Conservation (phyloP, 2,888 invertebrate genomes). For the Seira musarum region DNA sequence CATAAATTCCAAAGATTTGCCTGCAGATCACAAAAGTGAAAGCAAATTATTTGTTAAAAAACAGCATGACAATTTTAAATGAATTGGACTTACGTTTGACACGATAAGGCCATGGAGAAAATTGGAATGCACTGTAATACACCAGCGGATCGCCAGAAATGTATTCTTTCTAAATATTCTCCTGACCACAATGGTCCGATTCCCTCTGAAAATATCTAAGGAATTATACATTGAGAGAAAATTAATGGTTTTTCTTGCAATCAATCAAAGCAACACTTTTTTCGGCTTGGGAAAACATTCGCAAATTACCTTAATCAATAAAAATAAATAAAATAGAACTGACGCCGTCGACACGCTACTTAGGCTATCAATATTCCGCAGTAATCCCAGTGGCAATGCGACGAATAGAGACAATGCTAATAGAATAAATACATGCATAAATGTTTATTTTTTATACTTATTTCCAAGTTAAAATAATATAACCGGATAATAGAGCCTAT, state of each 20-base stretch:
- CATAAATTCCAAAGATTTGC: slow-evolving; percentile 94
- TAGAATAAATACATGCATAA: slow-evolving; percentile 31
- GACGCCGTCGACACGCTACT: slow-evolving; percentile 91
- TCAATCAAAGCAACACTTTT: neutral
- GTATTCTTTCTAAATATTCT: slow-evolving; percentile 82
- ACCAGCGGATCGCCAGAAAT: slow-evolving; percentile 88
- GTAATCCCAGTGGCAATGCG: slow-evolving; percentile 89
- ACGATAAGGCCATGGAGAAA: slow-evolving; percentile 96
- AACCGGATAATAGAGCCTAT: slow-evolving; percentile 61
- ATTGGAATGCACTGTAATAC: slow-evolving; percentile 94
- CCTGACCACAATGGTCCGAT: slow-evolving; percentile 81
- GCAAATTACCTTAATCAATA: slow-evolving; percentile 85
- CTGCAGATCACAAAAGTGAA: slow-evolving; percentile 72
- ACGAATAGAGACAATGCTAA: slow-evolving; percentile 81
- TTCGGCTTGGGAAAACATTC: neutral
- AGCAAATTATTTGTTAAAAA: neutral
- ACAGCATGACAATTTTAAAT: neutral
- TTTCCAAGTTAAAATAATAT: neutral
- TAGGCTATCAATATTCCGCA: slow-evolving; percentile 91
- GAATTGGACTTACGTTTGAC: slow-evolving; percentile 97
- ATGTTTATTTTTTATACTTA: neutral
- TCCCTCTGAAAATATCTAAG: slow-evolving; percentile 85
- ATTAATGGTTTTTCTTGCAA: neutral
- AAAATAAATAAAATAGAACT: slow-evolving; percentile 90
- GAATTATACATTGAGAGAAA: neutral